Conservation (phyloP, 1,140 invertebrate genomes). For the Drosophila bipectinata region DNA sequence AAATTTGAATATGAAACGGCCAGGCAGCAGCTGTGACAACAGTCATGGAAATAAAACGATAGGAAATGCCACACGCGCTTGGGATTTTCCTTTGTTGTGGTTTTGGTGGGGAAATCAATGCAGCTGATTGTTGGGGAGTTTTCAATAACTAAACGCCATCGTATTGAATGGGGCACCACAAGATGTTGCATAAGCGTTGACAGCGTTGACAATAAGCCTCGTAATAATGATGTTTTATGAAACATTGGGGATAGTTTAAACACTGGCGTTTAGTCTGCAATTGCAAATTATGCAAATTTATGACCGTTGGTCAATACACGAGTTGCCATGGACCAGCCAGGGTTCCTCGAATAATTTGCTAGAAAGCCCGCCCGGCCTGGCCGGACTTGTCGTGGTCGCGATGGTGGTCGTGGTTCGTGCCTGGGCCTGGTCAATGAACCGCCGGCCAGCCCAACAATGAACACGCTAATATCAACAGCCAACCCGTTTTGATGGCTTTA, state of each 20-base stretch:
- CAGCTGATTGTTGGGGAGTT: constrained; percentile 53
- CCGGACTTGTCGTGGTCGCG: constrained; percentile 27
- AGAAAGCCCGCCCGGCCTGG: constrained; percentile 9
- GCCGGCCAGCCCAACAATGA: constrained; percentile 44
- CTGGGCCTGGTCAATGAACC: constrained; percentile 61
- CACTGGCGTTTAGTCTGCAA: constrained; percentile 47
- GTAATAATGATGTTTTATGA: constrained; percentile 52
- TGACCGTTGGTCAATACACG: constrained; percentile 43
- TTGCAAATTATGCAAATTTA: constrained; percentile 75
- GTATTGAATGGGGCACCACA: constrained; percentile 6
- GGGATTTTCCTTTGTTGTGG: constrained; percentile 64
- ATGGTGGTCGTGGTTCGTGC: constrained; percentile 38
- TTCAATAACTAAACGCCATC: constrained; percentile 58
- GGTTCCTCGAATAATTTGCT: constrained; percentile 23
- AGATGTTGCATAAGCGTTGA: constrained; percentile 61
- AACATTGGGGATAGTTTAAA: constrained; percentile 49
- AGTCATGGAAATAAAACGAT: constrained; percentile 42
- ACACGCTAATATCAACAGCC: constrained; percentile 59
- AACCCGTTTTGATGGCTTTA: constrained; percentile 48
- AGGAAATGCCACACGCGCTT: constrained; percentile 40
- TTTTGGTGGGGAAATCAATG: constrained; percentile 60
- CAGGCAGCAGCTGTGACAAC: constrained; percentile 52
- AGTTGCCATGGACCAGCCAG: constrained; percentile 30
- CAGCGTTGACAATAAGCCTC: constrained; percentile 52
- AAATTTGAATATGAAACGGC: constrained; percentile 67